Evolutionary conservation across 1,140 invertebrate genomes (phyloP).

Genomic region (Ptiloglossa arizonensis): DNA sequence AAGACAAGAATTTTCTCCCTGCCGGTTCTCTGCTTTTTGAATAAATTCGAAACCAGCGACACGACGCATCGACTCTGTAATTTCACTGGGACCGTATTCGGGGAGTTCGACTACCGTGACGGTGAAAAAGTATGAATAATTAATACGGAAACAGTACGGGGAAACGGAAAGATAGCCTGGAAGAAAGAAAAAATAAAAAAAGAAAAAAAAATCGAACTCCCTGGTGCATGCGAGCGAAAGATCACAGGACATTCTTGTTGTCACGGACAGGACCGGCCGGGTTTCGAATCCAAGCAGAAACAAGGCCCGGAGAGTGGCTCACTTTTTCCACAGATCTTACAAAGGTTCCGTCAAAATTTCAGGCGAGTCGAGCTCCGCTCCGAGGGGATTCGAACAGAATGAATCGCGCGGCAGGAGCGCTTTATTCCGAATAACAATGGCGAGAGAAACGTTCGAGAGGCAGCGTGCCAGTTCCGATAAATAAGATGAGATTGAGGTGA

Average conservation of each 20-base stretch:
- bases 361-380: conserved; percentile 6
- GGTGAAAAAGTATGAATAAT: no score
- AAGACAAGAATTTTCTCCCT: no score
- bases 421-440: conserved; percentile 61
- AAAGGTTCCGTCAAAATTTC: conserved; percentile 33
- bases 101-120: no score
- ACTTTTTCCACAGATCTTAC: neutral
- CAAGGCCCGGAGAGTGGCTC: neutral
- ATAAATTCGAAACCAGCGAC: no score
- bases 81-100: no score
- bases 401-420: conserved; percentile 46
- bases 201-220: no score
- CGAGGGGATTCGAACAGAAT: conserved; percentile 46
- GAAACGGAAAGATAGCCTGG: no score
- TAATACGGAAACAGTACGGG: no score
- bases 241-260: neutral
- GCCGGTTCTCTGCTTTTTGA: no score
- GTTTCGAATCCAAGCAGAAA: neutral
- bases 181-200: no score
- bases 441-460: conserved; percentile 38
- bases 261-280: no score
- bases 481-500: conserved; percentile 53
- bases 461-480: conserved; percentile 56
- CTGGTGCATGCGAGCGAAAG: neutral
- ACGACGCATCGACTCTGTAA: no score